phyloP scores from a whole-genome alignment of 2,888 invertebrate genomes.

The Gymnocheta viridis region DNA sequence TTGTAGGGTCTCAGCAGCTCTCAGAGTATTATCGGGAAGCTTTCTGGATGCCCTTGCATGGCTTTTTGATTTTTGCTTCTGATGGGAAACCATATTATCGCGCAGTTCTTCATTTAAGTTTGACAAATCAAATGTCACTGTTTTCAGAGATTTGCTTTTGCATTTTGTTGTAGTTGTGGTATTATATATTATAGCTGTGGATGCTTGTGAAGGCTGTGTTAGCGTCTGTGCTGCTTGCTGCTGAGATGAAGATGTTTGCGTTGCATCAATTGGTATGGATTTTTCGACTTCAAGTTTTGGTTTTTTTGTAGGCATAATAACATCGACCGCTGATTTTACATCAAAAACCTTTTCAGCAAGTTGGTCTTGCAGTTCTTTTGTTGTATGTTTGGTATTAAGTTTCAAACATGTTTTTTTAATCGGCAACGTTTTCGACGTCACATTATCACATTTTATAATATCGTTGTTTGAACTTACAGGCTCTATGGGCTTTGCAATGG shows the following conservation, averaged over 20 bases:
- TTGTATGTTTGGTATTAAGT: conserved; percentile 7
- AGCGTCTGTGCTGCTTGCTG: background rate
- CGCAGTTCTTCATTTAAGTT: conserved; percentile 40
- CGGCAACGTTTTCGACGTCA: background rate
- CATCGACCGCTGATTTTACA: background rate
- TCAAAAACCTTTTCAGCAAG: background rate
- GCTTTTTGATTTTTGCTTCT: conserved; percentile 23
- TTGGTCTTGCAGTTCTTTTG: background rate
- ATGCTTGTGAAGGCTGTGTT: background rate
- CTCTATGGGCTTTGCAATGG: conserved; percentile 12
- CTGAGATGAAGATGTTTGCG: background rate
- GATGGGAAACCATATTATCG: background rate
- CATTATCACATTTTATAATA: conserved; percentile 49
- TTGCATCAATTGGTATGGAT: background rate
- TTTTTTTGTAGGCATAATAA: background rate
- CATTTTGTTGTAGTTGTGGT: background rate
- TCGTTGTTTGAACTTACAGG: background rate
- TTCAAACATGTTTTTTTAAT: conserved; percentile 49
- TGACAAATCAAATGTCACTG: conserved; percentile 58
- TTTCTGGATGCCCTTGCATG: conserved; percentile 7
- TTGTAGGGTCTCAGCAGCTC: conserved; percentile 55
- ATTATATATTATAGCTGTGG: background rate
- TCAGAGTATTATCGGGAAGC: conserved; percentile 48
- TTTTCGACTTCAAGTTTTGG: conserved; percentile 15
- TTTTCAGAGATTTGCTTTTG: conserved; percentile 38